A percentile compares a stretch with the other conserved stretches of the same genome.
These are phyloP conservation scores for Phainopepla nitens DNA, from an alignment of 2,113 vertebrate species.

Conservation along the genomic window DNA sequence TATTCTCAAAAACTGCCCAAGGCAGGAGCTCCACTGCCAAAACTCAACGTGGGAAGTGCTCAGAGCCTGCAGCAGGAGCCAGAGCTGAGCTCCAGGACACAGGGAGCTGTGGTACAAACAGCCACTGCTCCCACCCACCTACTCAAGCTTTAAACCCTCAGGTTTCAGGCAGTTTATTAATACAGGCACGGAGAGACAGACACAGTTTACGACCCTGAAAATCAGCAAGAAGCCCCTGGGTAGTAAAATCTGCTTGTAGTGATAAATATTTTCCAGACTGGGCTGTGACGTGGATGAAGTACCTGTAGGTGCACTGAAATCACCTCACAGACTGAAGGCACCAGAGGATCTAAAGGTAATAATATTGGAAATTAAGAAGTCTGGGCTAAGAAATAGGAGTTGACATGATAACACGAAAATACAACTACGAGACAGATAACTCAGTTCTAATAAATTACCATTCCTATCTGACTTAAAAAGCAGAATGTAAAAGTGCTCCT, in stretches of 20 bases:
- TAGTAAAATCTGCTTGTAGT: background rate
- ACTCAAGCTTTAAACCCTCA: background rate
- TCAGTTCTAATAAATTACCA: background rate
- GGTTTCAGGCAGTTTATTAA: background rate
- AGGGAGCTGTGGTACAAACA: background rate
- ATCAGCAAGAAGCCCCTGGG: background rate
- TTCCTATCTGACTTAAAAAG: background rate
- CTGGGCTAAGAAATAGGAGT: background rate
- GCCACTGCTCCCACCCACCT: background rate
- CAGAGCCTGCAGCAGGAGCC: background rate
- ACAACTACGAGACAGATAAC: background rate
- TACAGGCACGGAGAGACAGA: background rate
- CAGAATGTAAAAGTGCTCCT: background rate
- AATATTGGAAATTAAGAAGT: background rate
- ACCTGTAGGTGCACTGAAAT: background rate
- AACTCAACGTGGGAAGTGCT: background rate
- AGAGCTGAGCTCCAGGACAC: background rate
- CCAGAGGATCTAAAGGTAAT: background rate
- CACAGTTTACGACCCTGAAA: background rate
- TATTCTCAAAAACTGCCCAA: background rate
- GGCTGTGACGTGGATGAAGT: background rate
- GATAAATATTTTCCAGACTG: background rate
- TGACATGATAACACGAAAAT: background rate
- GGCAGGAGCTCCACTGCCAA: background rate
- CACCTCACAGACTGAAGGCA: background rate